Conservation (phyloP, 2,797 vertebrate species). For the Emydoidea blandingii region DNA sequence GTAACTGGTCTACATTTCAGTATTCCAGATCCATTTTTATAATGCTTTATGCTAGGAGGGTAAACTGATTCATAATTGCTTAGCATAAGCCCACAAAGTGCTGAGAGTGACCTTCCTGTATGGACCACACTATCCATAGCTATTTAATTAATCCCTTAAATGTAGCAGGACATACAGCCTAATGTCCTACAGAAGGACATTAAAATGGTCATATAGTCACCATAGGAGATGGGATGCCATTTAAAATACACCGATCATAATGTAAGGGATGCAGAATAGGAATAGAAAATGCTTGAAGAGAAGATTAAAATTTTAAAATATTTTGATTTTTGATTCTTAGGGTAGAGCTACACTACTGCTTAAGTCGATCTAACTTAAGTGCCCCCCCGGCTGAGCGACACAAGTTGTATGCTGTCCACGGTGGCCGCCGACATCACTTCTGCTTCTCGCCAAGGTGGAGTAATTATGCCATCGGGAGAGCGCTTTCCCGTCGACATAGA, state of each 20-base stretch:
- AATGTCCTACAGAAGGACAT: constrained; percentile 48
- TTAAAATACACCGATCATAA: constrained; percentile 52
- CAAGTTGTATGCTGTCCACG: too few species aligned
- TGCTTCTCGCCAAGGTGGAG: too few species aligned
- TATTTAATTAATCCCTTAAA: constrained; percentile 57
- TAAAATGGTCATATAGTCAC: constrained; percentile 65
- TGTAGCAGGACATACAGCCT: constrained; percentile 28
- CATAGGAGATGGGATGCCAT: constrained; percentile 64
- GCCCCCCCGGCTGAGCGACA: too few species aligned
- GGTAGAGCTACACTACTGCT: too few species aligned
- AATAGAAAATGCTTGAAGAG: constrained; percentile 53
- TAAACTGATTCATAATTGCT: constrained; percentile 27
- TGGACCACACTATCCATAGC: constrained; percentile 41
- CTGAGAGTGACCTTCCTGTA: constrained; percentile 56
- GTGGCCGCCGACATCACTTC: too few species aligned
- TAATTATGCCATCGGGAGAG: too few species aligned
- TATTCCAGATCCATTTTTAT: constrained; percentile 54
- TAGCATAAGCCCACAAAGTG: constrained; percentile 55
- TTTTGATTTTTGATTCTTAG: constrained; percentile 45
- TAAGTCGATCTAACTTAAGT: too few species aligned
- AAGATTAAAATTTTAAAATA: constrained; percentile 38
- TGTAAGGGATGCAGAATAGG: constrained; percentile 46
- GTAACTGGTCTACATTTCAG: constrained; percentile 36
- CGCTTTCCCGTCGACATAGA: too few species aligned
- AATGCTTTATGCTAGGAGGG: constrained; percentile 41